Evolutionary conservation across 2,797 vertebrate genomes (phyloP).

Genomic region (Tokudaia tokunoshimensis): DNA sequence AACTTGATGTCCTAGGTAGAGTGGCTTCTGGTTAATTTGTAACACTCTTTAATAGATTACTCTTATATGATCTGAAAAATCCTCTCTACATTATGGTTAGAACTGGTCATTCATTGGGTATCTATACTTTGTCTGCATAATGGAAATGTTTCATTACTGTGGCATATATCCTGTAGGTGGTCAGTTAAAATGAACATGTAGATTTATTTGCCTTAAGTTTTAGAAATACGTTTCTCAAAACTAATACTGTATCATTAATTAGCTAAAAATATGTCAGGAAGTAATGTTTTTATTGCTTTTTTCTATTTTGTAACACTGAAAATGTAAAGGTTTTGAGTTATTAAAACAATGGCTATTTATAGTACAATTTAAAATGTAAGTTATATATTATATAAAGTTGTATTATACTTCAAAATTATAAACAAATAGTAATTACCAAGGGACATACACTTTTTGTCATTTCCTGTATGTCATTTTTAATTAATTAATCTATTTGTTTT

Average conservation of each 20-base stretch:
- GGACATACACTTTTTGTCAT: background rate
- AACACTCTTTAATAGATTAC: background rate
- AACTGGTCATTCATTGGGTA: background rate
- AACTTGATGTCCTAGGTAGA: background rate
- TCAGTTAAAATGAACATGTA: background rate
- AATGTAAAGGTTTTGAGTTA: background rate
- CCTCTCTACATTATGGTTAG: background rate
- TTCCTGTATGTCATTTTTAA: background rate
- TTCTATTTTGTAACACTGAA: background rate
- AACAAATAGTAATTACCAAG: background rate
- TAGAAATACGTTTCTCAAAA: background rate
- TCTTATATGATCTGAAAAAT: background rate
- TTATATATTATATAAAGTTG: background rate
- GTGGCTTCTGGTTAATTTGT: background rate
- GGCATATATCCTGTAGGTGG: background rate
- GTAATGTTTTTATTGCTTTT: background rate
- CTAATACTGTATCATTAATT: background rate
- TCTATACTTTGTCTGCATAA: too few species aligned
- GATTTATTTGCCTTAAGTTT: background rate
- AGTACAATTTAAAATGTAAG: background rate
- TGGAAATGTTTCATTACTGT: background rate
- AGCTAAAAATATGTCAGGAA: background rate
- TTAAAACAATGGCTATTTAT: background rate
- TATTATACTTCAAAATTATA: background rate
- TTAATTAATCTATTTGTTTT: too few species aligned